Base-by-base conservation (phyloP, 2,888 invertebrate genomes). In the Drosophila merina region DNA sequence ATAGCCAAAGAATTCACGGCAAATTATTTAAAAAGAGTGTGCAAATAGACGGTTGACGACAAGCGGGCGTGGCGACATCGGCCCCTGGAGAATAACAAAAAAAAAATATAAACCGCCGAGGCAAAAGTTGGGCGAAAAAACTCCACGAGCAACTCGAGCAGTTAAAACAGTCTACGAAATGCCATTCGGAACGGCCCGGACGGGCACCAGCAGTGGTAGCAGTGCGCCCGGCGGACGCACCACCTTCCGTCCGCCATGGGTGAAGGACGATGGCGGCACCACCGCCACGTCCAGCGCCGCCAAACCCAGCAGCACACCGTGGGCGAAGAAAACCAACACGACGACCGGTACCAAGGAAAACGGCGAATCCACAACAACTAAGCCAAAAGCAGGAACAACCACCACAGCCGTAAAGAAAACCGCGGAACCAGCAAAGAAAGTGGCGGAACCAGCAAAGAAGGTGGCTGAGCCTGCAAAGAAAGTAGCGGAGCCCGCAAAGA, bases 211-310 rank as follows among this genome's bases (percentile, higher is more conserved):
- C 36, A 71, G 57, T 54, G 72, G 88, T 33, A 81, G 77, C 54
- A 80, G 79, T 58, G 76, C 78, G 36, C 79, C 88, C 55, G 42
- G 84, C 59, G 93, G 93, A 87, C 93, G 95, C 68, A 93, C 94
- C 63, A 94, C 94, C 57, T 95, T 94, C 89, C 93, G 95, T 60
- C 95, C 95, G 47, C 95, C 95, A 60, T 95, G 95, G 94, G 95
- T 95, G 49, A 95, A 94, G 88, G 95, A 90, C 10, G 90, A 90
- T 72, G 89, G 77, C 26, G 76, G 93, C 92, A 8, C 92, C 92
- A 60, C 76, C 89, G 93, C 67, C 67, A 57, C 63, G 20, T 57
- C 54, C 36, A 58, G 60, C 47, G 69, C 77, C 67, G 77, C 82
- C 71, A 82, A 86, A 72, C 72, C 83, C 51, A 52, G 70, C 57